Conservation (phyloP, 2,113 vertebrate genomes). For the Fulica atra region DNA sequence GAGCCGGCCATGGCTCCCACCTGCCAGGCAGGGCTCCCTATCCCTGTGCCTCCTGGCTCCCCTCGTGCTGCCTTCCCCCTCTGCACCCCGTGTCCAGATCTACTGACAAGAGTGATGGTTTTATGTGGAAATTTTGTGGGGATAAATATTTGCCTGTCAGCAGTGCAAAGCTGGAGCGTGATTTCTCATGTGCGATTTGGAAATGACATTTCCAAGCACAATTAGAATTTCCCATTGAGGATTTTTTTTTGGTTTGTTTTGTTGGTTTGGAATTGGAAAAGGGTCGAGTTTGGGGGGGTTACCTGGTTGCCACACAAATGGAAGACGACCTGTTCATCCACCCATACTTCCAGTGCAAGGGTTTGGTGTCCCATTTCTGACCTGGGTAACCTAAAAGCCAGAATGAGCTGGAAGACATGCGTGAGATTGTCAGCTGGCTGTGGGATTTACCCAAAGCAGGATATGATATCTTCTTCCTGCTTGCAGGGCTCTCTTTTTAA, state of each 20-base stretch:
- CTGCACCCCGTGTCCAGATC: neutral
- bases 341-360: neutral
- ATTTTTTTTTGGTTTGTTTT: neutral
- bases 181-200: conserved; percentile 11
- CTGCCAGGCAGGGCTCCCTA: neutral
- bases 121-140: conserved; percentile 40
- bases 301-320: neutral
- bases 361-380: neutral
- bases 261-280: neutral
- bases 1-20: neutral
- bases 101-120: neutral
- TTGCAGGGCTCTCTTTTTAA: neutral
- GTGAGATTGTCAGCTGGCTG: neutral
- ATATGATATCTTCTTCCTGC: neutral
- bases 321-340: neutral
- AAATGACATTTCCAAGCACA: conserved; percentile 35
- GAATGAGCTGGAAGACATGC: neutral
- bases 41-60: neutral
- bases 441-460: neutral
- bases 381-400: neutral
- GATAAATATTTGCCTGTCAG: conserved; percentile 43
- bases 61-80: neutral
- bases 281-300: neutral
- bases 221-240: neutral
- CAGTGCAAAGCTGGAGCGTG: neutral